Conservation (phyloP, 1,140 invertebrate genomes). For the Drosophila bifasciata region DNA sequence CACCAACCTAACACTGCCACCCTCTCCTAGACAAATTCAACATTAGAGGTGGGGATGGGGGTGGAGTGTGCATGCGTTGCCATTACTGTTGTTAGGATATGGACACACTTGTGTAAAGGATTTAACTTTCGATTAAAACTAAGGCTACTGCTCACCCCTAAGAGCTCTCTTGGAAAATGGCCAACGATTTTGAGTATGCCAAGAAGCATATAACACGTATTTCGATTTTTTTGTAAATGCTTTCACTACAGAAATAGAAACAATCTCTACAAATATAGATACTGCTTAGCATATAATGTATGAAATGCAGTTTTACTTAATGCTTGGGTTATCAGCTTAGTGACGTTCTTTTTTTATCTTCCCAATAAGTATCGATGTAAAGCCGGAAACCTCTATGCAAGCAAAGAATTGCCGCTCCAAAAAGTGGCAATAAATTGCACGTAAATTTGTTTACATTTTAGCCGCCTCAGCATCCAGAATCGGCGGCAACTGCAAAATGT, state of each 20-base stretch:
- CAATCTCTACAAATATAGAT: too few relatives aligned
- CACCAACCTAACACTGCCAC: conserved; percentile 43
- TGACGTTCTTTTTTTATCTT: neutral
- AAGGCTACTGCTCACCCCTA: conserved; percentile 32
- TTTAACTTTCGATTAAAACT: conserved; percentile 50
- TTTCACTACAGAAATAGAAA: neutral
- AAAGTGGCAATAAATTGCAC: conserved; percentile 69
- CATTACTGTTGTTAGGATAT: conserved; percentile 68
- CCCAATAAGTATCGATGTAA: conserved; percentile 1
- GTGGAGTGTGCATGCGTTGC: conserved; percentile 53
- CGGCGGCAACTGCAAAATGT: conserved; percentile 15
- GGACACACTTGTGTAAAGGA: conserved; percentile 65
- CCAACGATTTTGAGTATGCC: neutral
- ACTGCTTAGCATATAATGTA: too few relatives aligned
- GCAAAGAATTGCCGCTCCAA: conserved; percentile 14
- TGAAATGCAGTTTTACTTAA: neutral
- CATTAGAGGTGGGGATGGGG: neutral
- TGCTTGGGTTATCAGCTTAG: conserved; percentile 7
- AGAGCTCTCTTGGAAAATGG: conserved; percentile 49
- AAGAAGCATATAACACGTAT: neutral
- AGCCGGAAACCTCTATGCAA: neutral
- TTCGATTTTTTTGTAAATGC: neutral
- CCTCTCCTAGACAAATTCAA: conserved; percentile 45
- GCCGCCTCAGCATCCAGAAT: conserved; percentile 1
- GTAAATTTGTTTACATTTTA: conserved; percentile 68